These are phyloP conservation scores for Accipiter virgatus DNA, from an alignment of 2,113 vertebrate species.

Conservation along the genomic window DNA sequence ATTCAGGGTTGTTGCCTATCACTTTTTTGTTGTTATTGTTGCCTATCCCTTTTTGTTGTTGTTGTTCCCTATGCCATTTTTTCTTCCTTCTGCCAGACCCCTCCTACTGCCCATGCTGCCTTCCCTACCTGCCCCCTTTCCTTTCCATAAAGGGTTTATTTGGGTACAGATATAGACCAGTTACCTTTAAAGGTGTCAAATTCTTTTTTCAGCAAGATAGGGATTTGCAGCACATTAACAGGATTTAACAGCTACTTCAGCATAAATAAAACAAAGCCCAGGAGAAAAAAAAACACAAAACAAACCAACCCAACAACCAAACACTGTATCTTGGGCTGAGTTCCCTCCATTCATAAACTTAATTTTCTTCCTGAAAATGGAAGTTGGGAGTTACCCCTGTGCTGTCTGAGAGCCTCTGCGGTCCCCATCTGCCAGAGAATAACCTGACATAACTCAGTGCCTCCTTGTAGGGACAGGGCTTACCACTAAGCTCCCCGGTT, in stretches of 20 bases:
- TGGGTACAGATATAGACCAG: background rate
- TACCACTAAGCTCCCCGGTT: background rate
- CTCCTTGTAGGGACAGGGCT: background rate
- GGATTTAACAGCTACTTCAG: background rate
- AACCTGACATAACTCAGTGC: background rate
- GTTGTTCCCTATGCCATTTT: background rate
- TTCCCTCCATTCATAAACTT: background rate
- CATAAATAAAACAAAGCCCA: background rate
- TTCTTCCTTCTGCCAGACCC: background rate
- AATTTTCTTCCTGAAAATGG: background rate
- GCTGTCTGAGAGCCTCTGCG: fast-evolving
- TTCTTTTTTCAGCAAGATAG: background rate
- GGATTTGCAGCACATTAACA: background rate
- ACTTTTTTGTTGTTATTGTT: no score
- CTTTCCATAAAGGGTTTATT: background rate
- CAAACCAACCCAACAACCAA: background rate
- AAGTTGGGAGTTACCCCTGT: background rate
- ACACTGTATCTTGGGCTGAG: background rate
- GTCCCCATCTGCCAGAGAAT: fast-evolving
- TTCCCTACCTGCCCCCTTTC: background rate
- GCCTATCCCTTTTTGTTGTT: background rate
- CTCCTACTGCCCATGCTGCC: background rate
- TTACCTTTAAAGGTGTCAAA: background rate
- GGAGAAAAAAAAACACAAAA: background rate
- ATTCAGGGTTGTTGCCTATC: background rate